These are phyloP conservation scores for Pelosia muscerda DNA, from an alignment of 2,888 invertebrate genomes.

Conservation along the genomic window DNA sequence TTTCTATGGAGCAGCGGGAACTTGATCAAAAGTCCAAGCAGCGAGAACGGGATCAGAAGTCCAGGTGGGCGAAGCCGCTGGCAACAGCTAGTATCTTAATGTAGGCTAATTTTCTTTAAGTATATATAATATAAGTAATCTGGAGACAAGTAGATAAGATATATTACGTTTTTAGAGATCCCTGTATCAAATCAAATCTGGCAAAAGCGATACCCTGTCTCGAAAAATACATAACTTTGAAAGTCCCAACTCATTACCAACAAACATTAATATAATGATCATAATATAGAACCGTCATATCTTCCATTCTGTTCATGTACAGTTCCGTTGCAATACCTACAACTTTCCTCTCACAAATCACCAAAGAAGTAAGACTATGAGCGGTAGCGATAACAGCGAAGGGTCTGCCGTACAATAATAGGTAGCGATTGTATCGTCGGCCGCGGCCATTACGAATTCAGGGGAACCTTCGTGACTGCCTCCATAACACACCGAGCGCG, in stretches of 20 bases:
- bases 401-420: neutral
- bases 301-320: neutral
- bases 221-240: neutral
- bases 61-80: no score
- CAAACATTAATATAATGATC: neutral
- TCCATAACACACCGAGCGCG: constrained; percentile 3
- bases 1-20: no score
- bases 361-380: neutral
- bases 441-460: constrained; percentile 3
- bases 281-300: neutral
- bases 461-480: constrained; percentile 20
- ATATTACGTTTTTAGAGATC: no score
- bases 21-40: no score
- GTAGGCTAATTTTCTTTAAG: no score
- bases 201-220: neutral
- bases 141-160: no score
- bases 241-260: neutral
- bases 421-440: constrained; percentile 9
- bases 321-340: neutral
- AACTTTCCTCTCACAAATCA: constrained; percentile 3
- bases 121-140: no score
- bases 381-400: neutral
- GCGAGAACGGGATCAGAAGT: no score
- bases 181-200: neutral
- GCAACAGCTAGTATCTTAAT: no score